phyloP scores from a whole-genome alignment of 2,888 invertebrate genomes.

The Ochropleura leucogaster region DNA sequence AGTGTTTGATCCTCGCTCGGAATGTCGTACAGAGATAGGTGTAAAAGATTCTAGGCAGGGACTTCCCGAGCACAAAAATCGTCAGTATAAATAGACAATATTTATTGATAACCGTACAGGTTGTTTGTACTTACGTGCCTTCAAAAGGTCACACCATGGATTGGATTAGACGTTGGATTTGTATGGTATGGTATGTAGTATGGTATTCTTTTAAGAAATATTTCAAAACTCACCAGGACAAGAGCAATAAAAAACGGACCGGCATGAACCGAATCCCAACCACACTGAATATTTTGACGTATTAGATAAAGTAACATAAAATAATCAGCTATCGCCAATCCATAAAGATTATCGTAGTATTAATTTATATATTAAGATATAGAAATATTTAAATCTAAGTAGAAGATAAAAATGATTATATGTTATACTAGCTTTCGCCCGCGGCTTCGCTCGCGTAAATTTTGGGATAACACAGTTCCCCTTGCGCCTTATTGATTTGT shows the following conservation, averaged over 20 bases:
- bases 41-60: no score
- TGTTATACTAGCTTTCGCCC: no score
- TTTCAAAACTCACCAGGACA: neutral
- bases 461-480: no score
- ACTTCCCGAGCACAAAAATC: neutral
- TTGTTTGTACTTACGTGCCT: neutral
- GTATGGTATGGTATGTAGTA: no score
- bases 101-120: neutral
- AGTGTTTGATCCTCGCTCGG: no score
- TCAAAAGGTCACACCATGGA: neutral
- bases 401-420: neutral
- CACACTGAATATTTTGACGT: neutral
- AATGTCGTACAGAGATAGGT: no score
- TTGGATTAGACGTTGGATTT: no score
- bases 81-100: neutral
- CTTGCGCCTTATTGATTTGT: no score
- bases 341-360: neutral
- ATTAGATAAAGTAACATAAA: neutral
- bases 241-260: neutral
- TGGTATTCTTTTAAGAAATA: neutral
- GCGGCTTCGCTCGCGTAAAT: no score
- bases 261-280: neutral
- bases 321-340: neutral
- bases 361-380: constrained; percentile 5
- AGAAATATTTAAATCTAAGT: neutral